phyloP scores from a whole-genome alignment of 2,888 invertebrate species.

The Dynastes grantii region DNA sequence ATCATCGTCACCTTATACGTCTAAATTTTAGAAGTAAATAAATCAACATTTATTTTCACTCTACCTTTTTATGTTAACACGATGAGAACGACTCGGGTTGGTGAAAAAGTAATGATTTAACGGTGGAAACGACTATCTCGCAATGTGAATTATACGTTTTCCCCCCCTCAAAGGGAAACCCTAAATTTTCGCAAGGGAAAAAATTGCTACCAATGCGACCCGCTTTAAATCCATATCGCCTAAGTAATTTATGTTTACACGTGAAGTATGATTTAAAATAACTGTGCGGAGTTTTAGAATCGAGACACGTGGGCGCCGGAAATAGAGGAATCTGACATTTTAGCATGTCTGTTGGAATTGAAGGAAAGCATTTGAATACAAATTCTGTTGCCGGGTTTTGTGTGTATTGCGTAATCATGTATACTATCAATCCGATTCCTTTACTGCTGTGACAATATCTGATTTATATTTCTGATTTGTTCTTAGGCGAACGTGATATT shows the following conservation, averaged over 20 bases:
- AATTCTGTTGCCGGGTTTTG: constrained; percentile 51
- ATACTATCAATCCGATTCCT: constrained; percentile 52
- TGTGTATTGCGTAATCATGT: constrained; percentile 52
- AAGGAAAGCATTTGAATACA: constrained; percentile 58
- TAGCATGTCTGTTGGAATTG: constrained; percentile 58
- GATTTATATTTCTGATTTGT: constrained; percentile 50
- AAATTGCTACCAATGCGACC: constrained; percentile 48
- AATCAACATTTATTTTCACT: constrained; percentile 25
- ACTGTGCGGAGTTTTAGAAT: constrained; percentile 54
- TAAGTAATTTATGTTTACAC: constrained; percentile 53
- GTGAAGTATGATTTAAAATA: constrained; percentile 49
- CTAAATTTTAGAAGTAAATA: constrained; percentile 15
- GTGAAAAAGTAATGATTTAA: constrained; percentile 37
- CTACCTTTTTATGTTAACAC: constrained; percentile 3
- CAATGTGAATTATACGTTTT: constrained; percentile 43
- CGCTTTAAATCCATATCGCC: constrained; percentile 49
- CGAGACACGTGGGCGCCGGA: constrained; percentile 58
- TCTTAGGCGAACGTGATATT: constrained; percentile 40
- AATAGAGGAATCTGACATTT: constrained; percentile 59
- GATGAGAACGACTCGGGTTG: constrained; percentile 5
- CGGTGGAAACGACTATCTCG: constrained; percentile 38
- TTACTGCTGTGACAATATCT: constrained; percentile 47
- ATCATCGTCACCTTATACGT: background rate
- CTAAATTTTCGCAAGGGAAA: too few relatives aligned
- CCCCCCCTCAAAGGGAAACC: too few relatives aligned